A percentile compares a stretch with the other conserved stretches of the same genome.
These are phyloP conservation scores for Tribolium freemani DNA, from an alignment of 2,888 invertebrate species.

Conservation along the genomic window DNA sequence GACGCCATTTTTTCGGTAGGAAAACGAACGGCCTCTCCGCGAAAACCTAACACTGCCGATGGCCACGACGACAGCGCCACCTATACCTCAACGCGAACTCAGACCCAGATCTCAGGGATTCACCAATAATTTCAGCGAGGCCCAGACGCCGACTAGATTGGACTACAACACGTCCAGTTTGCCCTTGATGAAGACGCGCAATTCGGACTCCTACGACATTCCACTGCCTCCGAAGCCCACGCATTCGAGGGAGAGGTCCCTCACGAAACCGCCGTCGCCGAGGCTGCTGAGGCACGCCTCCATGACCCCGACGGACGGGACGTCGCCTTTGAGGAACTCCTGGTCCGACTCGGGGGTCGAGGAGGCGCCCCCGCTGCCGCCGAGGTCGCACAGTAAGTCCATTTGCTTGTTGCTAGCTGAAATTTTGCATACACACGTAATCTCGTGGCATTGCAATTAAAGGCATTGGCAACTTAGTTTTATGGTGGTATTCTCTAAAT, in stretches of 20 bases:
- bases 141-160: slow-evolving; percentile 66
- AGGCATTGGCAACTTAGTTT: too few relatives aligned
- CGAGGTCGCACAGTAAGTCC: slow-evolving; percentile 78
- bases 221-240: slow-evolving; percentile 71
- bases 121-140: slow-evolving; percentile 64
- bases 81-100: slow-evolving; percentile 73
- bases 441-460: too few relatives aligned
- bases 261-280: slow-evolving; percentile 73
- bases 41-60: slow-evolving; percentile 66
- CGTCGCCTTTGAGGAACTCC: slow-evolving; percentile 70
- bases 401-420: too few relatives aligned
- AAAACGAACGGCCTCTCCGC: slow-evolving; percentile 60
- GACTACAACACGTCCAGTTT: slow-evolving; percentile 67
- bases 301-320: slow-evolving; percentile 70
- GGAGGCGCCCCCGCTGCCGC: slow-evolving; percentile 85
- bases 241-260: slow-evolving; percentile 66
- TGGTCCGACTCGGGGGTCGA: slow-evolving; percentile 72
- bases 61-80: slow-evolving; percentile 68
- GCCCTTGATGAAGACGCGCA: slow-evolving; percentile 66
- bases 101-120: slow-evolving; percentile 75
- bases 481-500: too few relatives aligned
- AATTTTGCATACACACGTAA: too few relatives aligned
- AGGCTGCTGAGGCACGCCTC: slow-evolving; percentile 70
- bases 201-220: slow-evolving; percentile 62
- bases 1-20: slow-evolving; percentile 47